These are phyloP conservation scores for Casuarius casuarius DNA, from an alignment of 2,113 vertebrate species.

Conservation along the genomic window DNA sequence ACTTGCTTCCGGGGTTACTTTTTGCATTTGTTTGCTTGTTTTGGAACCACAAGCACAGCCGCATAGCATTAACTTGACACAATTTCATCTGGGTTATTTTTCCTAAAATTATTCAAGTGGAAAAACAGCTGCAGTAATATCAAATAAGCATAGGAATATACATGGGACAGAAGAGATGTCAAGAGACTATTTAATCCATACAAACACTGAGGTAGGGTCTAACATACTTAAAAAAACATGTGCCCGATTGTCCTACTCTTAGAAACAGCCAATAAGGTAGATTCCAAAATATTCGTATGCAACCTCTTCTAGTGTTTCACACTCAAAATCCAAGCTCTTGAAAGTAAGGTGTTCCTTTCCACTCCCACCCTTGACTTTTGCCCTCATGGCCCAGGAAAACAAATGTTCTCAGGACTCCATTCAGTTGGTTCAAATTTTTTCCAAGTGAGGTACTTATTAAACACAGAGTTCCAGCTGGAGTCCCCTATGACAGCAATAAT, in stretches of 20 bases:
- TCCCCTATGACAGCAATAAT: background rate
- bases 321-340: constrained; percentile 2
- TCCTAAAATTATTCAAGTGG: constrained; percentile 23
- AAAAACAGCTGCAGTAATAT: constrained; percentile 60
- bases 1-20: background rate
- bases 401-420: background rate
- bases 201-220: background rate
- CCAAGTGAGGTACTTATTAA: background rate
- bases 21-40: constrained; percentile 64
- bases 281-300: background rate
- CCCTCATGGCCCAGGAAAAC: background rate
- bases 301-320: background rate
- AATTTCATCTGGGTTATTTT: constrained; percentile 56
- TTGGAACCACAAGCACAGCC: constrained; percentile 50
- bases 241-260: background rate
- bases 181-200: constrained; percentile 50
- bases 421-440: constrained; percentile 19
- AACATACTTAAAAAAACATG: background rate
- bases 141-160: constrained; percentile 19
- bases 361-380: background rate
- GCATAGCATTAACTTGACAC: constrained; percentile 60
- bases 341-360: constrained; percentile 15
- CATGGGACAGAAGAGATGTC: constrained; percentile 19
- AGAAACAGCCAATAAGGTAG: background rate
- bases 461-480: constrained; percentile 14